Evolutionary conservation across 2,888 invertebrate species (phyloP), one percentile per base, ranked within the genome.

Genomic region (Peribatodes rhomboidaria): DNA sequence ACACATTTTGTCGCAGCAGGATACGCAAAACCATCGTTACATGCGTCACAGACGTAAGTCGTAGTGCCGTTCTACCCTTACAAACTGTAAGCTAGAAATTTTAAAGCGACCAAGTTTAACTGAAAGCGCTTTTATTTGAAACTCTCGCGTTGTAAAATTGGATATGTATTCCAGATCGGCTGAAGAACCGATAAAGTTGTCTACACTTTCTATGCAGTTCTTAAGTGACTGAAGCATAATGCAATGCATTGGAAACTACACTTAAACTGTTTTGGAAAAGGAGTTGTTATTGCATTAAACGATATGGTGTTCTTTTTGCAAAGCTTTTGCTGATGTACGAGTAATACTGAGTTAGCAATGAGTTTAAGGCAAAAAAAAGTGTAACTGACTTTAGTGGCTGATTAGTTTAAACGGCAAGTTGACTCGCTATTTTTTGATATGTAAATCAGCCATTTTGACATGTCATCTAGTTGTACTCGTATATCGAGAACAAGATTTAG

Each of bases 81-180:
- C 46, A 22, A 2, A 47, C 27, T 39, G 14, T 0, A 46, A 54
- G 39, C 33, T 20, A 6, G 35, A 31, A 35, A 11, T 52, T 16
- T 4, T 3, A 54, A 47, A 52, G 47, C 18, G 55, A 7, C 16
- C 13, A 61, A 58, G 63, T 63, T 62, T 47, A 37, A 42, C 37
- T 46, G 46, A 33, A 22, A 20, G 39, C 44, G 16, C 44, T 63
- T 52, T 52, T 41, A 57, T 63, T 47, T 37, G 37, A 46, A 54
- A 62, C 20, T 52, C 27, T 58, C 20, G 31, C 44, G 27, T 61
- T 39, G 52, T 57, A 41, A 54, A 46, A 62, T 61, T 58, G 62
- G 55, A 67, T 57, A 65, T 62, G 44, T 62, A 54, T 55, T 66
- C 13, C 33, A 46, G 54, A 63, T 31, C 41, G 46, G 10, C 16